Evolutionary conservation across 2,888 invertebrate genomes (phyloP).

Genomic region (Torymus tubicola): DNA sequence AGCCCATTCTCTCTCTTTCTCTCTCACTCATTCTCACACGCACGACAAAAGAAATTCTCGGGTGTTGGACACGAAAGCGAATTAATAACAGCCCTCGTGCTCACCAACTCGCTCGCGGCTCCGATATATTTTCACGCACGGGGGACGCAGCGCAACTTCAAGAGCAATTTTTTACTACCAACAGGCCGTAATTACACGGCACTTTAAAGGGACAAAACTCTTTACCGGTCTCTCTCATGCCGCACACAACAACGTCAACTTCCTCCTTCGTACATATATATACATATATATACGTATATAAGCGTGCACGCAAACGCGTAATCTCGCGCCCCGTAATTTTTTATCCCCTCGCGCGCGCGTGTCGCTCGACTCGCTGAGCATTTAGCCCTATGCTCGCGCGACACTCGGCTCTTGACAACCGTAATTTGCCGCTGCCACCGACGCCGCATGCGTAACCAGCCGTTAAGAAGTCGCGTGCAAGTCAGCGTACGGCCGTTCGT

Average conservation of each 20-base stretch:
- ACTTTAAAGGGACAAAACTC: conserved; percentile 55
- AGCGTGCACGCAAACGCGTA: conserved; percentile 43
- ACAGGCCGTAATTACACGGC: conserved; percentile 61
- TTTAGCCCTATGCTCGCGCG: conserved; percentile 2
- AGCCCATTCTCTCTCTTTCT: neutral
- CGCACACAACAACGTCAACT: too few relatives aligned
- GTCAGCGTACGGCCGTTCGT: conserved; percentile 72
- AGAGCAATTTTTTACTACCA: conserved; percentile 63
- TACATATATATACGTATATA: neutral
- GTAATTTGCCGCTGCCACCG: conserved; percentile 58
- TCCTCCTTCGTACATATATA: too few relatives aligned
- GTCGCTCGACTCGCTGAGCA: conserved; percentile 34
- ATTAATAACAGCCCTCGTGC: conserved; percentile 53
- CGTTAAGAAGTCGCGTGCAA: conserved; percentile 68
- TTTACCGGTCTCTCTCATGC: conserved; percentile 24
- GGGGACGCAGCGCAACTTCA: neutral
- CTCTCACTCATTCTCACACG: too few relatives aligned
- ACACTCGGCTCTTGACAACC: conserved; percentile 38
- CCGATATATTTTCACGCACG: conserved; percentile 30
- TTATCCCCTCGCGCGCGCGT: conserved; percentile 31
- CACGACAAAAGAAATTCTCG: conserved; percentile 47
- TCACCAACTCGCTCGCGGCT: conserved; percentile 1
- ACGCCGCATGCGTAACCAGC: conserved; percentile 57
- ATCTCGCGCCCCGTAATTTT: conserved; percentile 25
- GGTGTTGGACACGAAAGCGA: conserved; percentile 21